Evolutionary conservation across 2,113 vertebrate species (phyloP).

Genomic region (Haemorhous mexicanus): DNA sequence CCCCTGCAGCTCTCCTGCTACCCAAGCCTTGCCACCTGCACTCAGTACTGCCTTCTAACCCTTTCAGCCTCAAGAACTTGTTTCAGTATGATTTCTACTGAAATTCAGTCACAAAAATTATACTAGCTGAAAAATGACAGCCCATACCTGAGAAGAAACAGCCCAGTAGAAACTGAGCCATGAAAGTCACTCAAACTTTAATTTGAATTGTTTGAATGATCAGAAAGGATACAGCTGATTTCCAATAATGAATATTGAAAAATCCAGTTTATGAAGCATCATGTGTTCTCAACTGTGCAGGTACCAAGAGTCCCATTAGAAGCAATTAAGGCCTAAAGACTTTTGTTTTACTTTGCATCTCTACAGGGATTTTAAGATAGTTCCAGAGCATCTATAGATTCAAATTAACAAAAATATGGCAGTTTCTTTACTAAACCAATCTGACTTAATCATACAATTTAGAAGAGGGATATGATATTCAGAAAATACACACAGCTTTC

Average conservation of each 20-base stretch:
- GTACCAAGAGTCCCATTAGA: not conserved
- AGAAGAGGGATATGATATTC: not conserved
- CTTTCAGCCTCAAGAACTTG: not conserved
- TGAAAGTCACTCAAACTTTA: not conserved
- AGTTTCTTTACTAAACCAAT: not conserved
- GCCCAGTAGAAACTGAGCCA: not conserved
- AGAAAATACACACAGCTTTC: not conserved
- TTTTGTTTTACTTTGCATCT: not conserved
- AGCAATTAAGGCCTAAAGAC: not conserved
- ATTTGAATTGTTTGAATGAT: not conserved
- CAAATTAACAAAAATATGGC: not conserved
- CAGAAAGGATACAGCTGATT: not conserved
- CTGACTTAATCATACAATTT: not conserved
- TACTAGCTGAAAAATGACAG: not conserved
- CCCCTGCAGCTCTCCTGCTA: not conserved
- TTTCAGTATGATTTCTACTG: not conserved
- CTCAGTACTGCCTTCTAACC: not conserved
- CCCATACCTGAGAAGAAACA: not conserved
- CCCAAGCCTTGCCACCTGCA: not conserved
- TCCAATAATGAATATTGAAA: not conserved
- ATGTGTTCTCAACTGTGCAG: not conserved
- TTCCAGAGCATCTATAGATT: not conserved
- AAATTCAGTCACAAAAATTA: not conserved
- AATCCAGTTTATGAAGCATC: not conserved
- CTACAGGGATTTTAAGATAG: not conserved